Conservation (phyloP, 2,888 invertebrate genomes). For the Dromius quadrimaculatus region DNA sequence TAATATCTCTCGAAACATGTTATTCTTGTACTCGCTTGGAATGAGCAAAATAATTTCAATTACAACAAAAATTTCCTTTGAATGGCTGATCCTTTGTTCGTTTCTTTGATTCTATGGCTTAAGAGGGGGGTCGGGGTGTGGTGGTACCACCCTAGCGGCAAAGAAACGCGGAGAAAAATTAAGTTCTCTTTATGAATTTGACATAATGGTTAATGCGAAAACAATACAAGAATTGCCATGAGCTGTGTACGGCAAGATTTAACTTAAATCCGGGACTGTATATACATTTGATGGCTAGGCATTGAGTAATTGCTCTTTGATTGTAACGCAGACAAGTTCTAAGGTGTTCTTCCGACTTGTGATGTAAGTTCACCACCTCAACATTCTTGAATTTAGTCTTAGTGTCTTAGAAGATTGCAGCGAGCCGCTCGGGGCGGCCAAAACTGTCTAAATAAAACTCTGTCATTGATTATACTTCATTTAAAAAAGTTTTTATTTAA, state of each 20-base stretch:
- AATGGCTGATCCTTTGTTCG: conserved; percentile 42
- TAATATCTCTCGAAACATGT: too few relatives aligned
- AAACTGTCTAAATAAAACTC: too few relatives aligned
- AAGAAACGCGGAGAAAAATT: conserved; percentile 51
- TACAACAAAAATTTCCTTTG: conserved; percentile 50
- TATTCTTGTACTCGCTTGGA: background rate
- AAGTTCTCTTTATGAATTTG: conserved; percentile 53
- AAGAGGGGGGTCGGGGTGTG: background rate
- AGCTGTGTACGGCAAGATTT: background rate
- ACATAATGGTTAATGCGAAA: conserved; percentile 51
- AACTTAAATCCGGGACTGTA: background rate
- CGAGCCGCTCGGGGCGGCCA: too few relatives aligned
- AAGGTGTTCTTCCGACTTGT: background rate
- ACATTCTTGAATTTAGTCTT: too few relatives aligned
- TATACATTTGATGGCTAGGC: background rate
- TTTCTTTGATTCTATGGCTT: conserved; percentile 44
- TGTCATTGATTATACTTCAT: too few relatives aligned
- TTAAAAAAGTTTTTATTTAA: conserved; percentile 47
- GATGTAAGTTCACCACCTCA: background rate
- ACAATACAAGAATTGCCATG: conserved; percentile 35
- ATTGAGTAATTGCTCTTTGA: background rate
- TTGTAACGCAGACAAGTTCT: background rate
- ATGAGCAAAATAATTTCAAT: conserved; percentile 47
- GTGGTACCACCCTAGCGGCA: conserved; percentile 7
- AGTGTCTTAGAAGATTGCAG: too few relatives aligned